Evolutionary conservation across 53 echinoderm and acorn worm species (phyloP), one percentile per base, ranked within the genome.

Genomic region (Patiria pectinifera): DNA sequence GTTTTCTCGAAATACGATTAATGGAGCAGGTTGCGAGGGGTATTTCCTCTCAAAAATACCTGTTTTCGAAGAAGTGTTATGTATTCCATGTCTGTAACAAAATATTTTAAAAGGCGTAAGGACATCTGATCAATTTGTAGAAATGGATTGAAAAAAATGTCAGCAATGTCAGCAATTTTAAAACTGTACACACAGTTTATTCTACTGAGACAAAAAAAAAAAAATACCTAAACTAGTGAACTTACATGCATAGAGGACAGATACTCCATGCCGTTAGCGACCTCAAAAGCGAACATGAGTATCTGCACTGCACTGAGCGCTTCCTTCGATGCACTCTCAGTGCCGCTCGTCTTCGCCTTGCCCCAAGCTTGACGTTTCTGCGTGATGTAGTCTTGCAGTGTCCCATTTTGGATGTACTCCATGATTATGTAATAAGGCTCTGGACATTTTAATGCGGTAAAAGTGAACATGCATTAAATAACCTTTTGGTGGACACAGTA

Each of bases 181-280:
- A 15, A 13, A 66, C 66, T 66, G 66, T 66, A 66, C 3, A 18
- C 3, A 66, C 15, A 13, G 19, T 66, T 66, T 16, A 1, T 14
- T 16, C 19, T 18, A 16, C 15, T 66, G 4, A 16, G 10, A 66
- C 6, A 66, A 14, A 66, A 35, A 35, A 35, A 35, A 35, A 35
- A 35, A 12, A 3, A 0, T 8, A 6, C 10, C 3, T 2, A 12
- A 19, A 19, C 3, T 24, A 18, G 0, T 21, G 24, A 2, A 72
- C 86, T 53, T 72, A 74, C 86, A 49, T 86, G 86, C 72, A 48
- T 86, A 24, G 86, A 86, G 16, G 86, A 48, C 23, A 86, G 71
- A n/a, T 86, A 86, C 8, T 86, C 86, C 86, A 86, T 86, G 19
- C 86, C 86, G 48, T 86, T 86, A 3, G 86, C 86, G 11, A 86